Evolutionary conservation across 2,113 vertebrate genomes (phyloP).

Genomic region (Oncorhynchus gorbuscha): DNA sequence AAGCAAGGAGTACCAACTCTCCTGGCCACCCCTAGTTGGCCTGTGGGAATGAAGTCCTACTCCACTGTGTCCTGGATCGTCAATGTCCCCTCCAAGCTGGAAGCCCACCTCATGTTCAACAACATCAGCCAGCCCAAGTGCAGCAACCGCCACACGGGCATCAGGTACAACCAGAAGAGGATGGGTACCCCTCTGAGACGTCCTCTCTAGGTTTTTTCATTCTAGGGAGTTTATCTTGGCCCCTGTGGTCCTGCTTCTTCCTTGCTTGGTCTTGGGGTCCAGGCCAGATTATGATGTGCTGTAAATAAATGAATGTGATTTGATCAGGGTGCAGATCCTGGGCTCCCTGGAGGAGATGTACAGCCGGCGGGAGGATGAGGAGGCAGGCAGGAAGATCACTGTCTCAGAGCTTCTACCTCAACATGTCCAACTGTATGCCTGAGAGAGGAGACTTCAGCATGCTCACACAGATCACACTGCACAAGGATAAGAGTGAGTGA

Average conservation of each 20-base stretch:
- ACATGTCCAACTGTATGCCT: constrained; percentile 86
- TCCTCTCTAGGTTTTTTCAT: too few relatives aligned
- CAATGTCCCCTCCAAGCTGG: constrained; percentile 65
- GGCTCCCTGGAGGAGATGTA: constrained; percentile 45
- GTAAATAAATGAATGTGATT: too few relatives aligned
- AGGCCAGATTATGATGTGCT: too few relatives aligned
- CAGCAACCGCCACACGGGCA: constrained; percentile 62
- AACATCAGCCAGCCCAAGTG: constrained; percentile 77
- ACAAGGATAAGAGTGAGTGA: constrained; percentile 38
- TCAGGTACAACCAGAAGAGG: constrained; percentile 69
- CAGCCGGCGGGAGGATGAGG: constrained; percentile 78
- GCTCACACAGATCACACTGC: constrained; percentile 75
- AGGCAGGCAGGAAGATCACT: constrained; percentile 56
- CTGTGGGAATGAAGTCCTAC: constrained; percentile 68
- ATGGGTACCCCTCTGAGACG: too few relatives aligned
- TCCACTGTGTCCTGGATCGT: constrained; percentile 86
- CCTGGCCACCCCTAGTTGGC: constrained; percentile 81
- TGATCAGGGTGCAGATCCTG: constrained; percentile 47
- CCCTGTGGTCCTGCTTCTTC: too few relatives aligned
- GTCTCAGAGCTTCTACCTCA: constrained; percentile 84
- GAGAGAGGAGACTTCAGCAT: constrained; percentile 68
- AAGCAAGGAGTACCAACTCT: constrained; percentile 63
- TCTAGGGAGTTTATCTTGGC: too few relatives aligned
- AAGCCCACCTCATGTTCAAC: constrained; percentile 76
- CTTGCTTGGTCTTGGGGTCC: too few relatives aligned